Base-by-base conservation (phyloP, 1,140 invertebrate genomes). In the Procambarus clarkii region DNA sequence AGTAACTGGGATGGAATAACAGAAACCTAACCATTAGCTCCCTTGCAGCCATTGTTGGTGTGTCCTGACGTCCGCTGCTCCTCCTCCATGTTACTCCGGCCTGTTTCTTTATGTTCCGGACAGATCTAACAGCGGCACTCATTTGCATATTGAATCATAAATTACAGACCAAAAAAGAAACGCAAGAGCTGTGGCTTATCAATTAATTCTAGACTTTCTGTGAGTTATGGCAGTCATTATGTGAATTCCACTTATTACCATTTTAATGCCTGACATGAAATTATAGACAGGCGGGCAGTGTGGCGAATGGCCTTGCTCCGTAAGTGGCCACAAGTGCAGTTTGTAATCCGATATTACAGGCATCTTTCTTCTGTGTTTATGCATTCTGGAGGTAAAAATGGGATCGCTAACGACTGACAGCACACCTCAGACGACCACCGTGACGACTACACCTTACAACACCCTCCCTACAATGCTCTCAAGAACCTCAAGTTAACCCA, bases 141-240 rank as follows among this genome's bases (percentile, higher is more conserved):
- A 89, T 89, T 89, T 89, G 80, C 87, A 89, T 88, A 88, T 71
- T 82, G 87, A 50, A 82, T 82, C 87, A 50, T 89, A 89, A 88
- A 89, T 89, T 82, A 89, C 78, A 44, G 46, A 24, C 82, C 79
- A 74, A 88, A 89, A 74, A 87, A n/a, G n/a, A n/a, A 81, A 64
- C 80, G 44, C 50, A 71, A 89, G 69, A 89, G 79, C 87, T 83
- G 87, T 82, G 80, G 79, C 78, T 88, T 88, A 88, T 88, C 86
- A 88, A 88, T 88, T 88, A 88, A 88, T 88, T 80, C 86, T 80
- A 88, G 76, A 88, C 54, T 80, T 77, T 88, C 86, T 81, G 50
- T 88, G 86, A 88, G 86, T 88, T 88, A 88, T 88, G 58, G 77
- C 54, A 77, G 86, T 81, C 77, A 88, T 88, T 80, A 88, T 69